These are phyloP conservation scores for Chrysopilus asiliformis DNA, from an alignment of 2,888 invertebrate species.

Conservation along the genomic window DNA sequence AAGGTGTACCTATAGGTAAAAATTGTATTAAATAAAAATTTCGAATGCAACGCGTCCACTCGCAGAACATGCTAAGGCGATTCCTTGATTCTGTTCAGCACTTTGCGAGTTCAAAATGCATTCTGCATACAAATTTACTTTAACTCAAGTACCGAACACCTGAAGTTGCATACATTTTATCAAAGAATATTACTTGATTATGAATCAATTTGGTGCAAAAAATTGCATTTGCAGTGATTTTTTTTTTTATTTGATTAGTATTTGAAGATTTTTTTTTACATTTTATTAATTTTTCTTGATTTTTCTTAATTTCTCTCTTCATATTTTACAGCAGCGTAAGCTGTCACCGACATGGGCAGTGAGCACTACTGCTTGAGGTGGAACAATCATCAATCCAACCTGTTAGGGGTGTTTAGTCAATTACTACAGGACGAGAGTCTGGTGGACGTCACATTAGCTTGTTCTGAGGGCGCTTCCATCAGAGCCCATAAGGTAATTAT, in stretches of 20 bases:
- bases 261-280: slow-evolving; percentile 4
- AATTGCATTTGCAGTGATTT: too few species aligned
- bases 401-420: slow-evolving; percentile 94
- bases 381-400: slow-evolving; percentile 98
- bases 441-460: slow-evolving; percentile 93
- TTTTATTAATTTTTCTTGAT: too few species aligned
- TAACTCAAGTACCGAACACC: too few species aligned
- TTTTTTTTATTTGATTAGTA: neutral
- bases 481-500: slow-evolving; percentile 71
- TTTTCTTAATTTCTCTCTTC: too few species aligned
- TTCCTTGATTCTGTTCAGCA: too few species aligned
- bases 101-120: slow-evolving; percentile 5
- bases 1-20: too few species aligned
- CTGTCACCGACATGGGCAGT: slow-evolving; percentile 93
- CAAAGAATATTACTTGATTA: too few species aligned
- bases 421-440: slow-evolving; percentile 89
- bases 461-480: slow-evolving; percentile 89
- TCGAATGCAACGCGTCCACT: too few species aligned
- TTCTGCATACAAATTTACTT: slow-evolving; percentile 8
- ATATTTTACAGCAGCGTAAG: slow-evolving; percentile 55
- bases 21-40: too few species aligned
- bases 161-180: too few species aligned
- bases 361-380: slow-evolving; percentile 98
- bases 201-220: too few species aligned
- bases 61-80: too few species aligned